These are phyloP conservation scores for Alces alces DNA, from an alignment of 2,113 vertebrate species.

Conservation along the genomic window DNA sequence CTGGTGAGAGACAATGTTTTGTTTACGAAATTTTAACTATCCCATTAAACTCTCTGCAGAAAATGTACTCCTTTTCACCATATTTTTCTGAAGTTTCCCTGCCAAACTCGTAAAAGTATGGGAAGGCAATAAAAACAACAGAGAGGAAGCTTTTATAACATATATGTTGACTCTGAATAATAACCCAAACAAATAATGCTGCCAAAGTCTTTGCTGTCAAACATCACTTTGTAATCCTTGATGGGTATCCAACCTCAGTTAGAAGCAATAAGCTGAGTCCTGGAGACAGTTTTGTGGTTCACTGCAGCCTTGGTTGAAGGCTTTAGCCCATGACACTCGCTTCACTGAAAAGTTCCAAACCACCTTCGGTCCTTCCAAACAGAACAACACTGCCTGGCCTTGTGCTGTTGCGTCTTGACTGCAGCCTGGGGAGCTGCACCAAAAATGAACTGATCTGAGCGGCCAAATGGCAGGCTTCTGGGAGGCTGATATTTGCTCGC, in stretches of 20 bases:
- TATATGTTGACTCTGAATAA: neutral
- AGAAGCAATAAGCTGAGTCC: neutral
- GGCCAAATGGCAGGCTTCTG: neutral
- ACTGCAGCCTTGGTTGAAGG: neutral
- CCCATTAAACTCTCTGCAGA: neutral
- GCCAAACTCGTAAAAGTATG: neutral
- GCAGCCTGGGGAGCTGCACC: neutral
- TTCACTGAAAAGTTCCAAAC: conserved; percentile 37
- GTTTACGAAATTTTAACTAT: conserved; percentile 21
- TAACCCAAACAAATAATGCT: conserved; percentile 9
- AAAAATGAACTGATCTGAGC: neutral
- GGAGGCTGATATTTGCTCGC: neutral
- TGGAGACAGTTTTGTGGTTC: neutral
- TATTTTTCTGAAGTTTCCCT: conserved; percentile 29
- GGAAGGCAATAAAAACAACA: conserved; percentile 45
- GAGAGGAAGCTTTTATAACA: conserved; percentile 31
- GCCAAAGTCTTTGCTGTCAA: neutral
- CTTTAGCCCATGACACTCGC: neutral
- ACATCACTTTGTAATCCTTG: neutral
- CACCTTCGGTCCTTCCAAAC: neutral
- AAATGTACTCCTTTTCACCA: neutral
- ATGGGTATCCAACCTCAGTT: neutral
- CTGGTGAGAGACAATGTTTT: neutral
- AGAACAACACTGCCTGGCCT: neutral
- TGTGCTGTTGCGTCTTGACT: neutral